A percentile compares a stretch with the other conserved stretches of the same genome.
phyloP scores from a whole-genome alignment of 2,113 vertebrate genomes.

The Nycticebus coucang region DNA sequence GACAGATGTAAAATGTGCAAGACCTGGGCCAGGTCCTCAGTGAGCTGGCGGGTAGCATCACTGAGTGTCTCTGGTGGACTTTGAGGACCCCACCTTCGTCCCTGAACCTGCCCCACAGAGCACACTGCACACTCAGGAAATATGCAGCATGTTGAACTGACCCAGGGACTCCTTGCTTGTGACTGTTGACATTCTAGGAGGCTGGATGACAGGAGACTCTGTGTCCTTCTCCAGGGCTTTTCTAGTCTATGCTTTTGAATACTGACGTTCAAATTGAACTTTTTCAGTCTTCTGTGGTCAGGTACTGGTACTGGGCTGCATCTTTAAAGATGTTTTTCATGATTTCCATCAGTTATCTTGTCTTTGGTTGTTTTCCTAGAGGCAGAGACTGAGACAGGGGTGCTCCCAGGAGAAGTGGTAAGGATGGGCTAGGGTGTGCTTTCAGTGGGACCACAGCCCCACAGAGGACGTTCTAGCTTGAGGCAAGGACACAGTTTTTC shows the following conservation, averaged over 20 bases:
- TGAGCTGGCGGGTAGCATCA: fast-evolving
- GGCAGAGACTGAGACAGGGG: not conserved
- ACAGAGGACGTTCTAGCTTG: not conserved
- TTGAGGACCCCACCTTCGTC: not conserved
- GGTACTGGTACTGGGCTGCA: not conserved
- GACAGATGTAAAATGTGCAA: not conserved
- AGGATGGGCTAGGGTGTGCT: fast-evolving
- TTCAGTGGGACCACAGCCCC: not conserved
- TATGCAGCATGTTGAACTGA: not conserved
- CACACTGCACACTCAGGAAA: fast-evolving
- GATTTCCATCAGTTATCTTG: not conserved
- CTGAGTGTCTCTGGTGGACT: not conserved
- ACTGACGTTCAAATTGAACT: not conserved
- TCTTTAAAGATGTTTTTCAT: not conserved
- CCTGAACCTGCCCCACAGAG: not conserved
- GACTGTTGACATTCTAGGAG: not conserved
- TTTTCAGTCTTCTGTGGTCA: not conserved
- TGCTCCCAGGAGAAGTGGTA: not conserved
- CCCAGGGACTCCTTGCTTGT: not conserved
- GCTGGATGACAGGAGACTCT: not conserved
- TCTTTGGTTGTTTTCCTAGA: not conserved
- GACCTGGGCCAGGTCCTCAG: not conserved
- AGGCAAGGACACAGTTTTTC: not conserved
- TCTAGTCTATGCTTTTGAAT: not conserved
- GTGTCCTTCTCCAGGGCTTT: not conserved